Evolutionary conservation across 2,888 invertebrate genomes (phyloP).

Genomic region (Brachycybe producta): DNA sequence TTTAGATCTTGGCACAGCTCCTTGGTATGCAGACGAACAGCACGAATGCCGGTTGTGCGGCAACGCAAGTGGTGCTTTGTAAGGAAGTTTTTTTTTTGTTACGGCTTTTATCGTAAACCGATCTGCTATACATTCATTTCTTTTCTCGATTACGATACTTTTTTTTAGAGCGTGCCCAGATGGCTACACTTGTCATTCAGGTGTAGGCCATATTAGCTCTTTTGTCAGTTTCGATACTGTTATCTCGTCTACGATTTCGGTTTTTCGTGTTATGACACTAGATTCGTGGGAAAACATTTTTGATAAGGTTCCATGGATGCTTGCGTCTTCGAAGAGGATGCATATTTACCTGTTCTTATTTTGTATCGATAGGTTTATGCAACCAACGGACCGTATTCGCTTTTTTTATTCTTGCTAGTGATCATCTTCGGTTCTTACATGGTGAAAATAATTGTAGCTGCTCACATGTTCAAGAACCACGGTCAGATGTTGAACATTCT

Average conservation of each 20-base stretch:
- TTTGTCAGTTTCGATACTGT: conserved; percentile 96
- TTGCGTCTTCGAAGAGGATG: background rate
- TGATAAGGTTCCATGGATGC: conserved; percentile 58
- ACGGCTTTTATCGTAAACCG: background rate
- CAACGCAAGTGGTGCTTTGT: background rate
- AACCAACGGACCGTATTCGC: background rate
- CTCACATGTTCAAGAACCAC: background rate
- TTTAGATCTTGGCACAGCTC: no score
- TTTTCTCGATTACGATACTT: no score
- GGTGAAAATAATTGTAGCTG: background rate
- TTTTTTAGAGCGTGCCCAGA: conserved; percentile 49
- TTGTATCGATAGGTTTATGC: conserved; percentile 1
- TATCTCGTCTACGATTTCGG: conserved; percentile 91
- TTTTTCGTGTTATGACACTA: conserved; percentile 87
- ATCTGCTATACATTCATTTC: no score
- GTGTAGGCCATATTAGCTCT: conserved; percentile 81
- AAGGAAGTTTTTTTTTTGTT: background rate
- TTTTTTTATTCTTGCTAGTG: background rate
- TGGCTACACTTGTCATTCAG: conserved; percentile 66
- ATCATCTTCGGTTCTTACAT: background rate
- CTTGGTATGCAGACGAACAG: no score
- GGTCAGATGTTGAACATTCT: conserved; percentile 5
- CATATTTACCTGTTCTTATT: background rate
- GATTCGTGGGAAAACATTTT: conserved; percentile 97
- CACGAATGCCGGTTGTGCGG: no score